phyloP scores from a whole-genome alignment of 64 coral and sea anemone species.

The Trachythela sp. region DNA sequence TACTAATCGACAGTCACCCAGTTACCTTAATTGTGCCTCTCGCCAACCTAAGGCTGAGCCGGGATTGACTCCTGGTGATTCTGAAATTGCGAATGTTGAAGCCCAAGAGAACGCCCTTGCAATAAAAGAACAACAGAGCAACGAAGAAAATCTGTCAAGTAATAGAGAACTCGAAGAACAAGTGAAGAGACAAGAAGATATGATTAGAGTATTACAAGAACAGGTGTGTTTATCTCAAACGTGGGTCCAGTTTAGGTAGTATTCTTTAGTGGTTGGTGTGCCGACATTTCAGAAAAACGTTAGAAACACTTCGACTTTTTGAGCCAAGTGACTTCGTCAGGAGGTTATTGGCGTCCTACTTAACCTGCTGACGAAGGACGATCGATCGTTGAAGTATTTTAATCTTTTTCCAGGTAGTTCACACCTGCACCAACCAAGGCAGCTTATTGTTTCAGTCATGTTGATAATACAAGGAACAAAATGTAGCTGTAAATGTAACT shows the following conservation, averaged over 20 bases:
- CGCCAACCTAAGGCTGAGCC: neutral
- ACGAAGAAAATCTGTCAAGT: neutral
- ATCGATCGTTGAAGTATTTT: too few relatives aligned
- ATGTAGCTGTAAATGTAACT: too few relatives aligned
- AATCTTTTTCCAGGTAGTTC: too few relatives aligned
- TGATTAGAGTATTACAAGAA: neutral
- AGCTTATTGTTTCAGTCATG: too few relatives aligned
- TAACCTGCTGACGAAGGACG: too few relatives aligned
- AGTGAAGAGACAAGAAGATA: constrained; percentile 14
- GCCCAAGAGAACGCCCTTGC: neutral
- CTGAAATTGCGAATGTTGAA: neutral
- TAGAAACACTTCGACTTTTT: too few relatives aligned
- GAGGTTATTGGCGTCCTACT: too few relatives aligned
- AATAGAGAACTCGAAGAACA: constrained; percentile 13
- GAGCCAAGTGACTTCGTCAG: too few relatives aligned
- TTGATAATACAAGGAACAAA: too few relatives aligned
- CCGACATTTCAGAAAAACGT: too few relatives aligned
- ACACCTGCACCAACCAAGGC: too few relatives aligned
- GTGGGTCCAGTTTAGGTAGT: neutral
- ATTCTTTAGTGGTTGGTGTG: neutral
- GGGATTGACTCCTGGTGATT: neutral
- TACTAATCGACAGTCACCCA: neutral
- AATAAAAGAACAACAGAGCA: neutral
- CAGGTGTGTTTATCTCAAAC: neutral
- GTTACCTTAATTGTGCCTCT: neutral